phyloP scores from a whole-genome alignment of 92 coral and sea anemone genomes.

The Isaurus tuberculatus region DNA sequence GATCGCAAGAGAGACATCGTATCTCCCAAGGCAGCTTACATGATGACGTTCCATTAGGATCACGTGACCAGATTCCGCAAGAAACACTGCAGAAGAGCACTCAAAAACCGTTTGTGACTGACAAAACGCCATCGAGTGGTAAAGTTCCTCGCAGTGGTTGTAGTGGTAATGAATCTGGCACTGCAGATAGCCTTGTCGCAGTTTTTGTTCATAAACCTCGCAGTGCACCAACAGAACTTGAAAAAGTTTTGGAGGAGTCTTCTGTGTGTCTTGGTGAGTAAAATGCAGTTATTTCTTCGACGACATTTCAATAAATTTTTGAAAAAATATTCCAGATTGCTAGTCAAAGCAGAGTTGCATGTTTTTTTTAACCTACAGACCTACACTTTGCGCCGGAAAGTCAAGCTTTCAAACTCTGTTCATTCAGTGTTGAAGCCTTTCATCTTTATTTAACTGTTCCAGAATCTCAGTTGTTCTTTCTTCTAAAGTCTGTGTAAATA shows the following conservation, averaged over 20 bases:
- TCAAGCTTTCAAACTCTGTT: too few relatives aligned
- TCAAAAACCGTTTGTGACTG: background rate
- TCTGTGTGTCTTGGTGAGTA: conserved; percentile 36
- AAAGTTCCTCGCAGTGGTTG: background rate
- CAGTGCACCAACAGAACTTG: conserved; percentile 21
- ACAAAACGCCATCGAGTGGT: background rate
- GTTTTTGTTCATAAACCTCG: conserved; percentile 30
- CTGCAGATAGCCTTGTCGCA: conserved; percentile 19
- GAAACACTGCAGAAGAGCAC: conserved; percentile 8
- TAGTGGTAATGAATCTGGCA: background rate
- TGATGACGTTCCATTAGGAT: background rate
- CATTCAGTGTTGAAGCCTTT: too few relatives aligned
- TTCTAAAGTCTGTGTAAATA: too few relatives aligned
- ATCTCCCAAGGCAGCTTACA: background rate
- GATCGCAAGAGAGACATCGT: background rate
- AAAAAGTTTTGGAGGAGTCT: conserved; percentile 23
- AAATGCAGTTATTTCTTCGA: background rate
- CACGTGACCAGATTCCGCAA: conserved; percentile 17
- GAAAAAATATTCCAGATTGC: background rate
- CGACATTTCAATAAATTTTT: background rate
- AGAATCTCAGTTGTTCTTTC: too few relatives aligned
- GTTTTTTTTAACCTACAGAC: too few relatives aligned
- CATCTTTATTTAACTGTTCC: too few relatives aligned
- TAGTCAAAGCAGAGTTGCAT: background rate
- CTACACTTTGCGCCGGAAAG: too few relatives aligned